Base-by-base conservation (phyloP, 1,140 invertebrate species). In the Pachypsylla venusta region DNA sequence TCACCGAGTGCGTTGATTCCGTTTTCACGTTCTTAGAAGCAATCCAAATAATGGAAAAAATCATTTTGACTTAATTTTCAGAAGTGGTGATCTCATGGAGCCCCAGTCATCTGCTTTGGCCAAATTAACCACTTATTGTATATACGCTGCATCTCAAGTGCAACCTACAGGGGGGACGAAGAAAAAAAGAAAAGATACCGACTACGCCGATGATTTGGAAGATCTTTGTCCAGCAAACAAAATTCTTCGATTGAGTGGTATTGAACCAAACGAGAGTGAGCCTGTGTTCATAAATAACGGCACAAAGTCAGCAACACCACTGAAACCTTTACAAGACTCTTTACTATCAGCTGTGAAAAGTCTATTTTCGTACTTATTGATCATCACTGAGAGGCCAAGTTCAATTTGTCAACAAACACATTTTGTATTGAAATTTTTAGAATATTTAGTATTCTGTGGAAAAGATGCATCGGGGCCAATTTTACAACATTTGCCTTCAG, bases 401-500 rank as follows among this genome's bases (percentile, higher is more conserved):
- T 80, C 84, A 61, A 75, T 93, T 0, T 87, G 85, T 14, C 85
- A 88, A 55, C 84, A 90, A 64, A 88, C 87, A 3, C 81, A 89
- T 66, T 93, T 93, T 70, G 85, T 91, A 56, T 80, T 90, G 59
- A 79, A 85, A 63, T 88, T 94, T 69, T 73, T 93, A n/a, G 77
- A 85, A 57, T 77, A 84, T 64, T 76, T 87, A 25, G 86, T 93
- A 1, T 79, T 84, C 64, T 89, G 86, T 73, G 85, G 86, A 0
- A 80, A 81, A 42, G 82, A 88, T 12, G 79, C 83, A 62, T 80
- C 85, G 19, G 75, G 80, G 24, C 73, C 82, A 35, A 80, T 93
- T n/a, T 69, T 93, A 13, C 83, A 87, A 59, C 83, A 85, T 63
- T 83, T 93, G 78, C 87, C 89, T 0, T 75, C 80, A 64, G 79